Conservation (phyloP, 2,113 vertebrate genomes). For the Conger conger region DNA sequence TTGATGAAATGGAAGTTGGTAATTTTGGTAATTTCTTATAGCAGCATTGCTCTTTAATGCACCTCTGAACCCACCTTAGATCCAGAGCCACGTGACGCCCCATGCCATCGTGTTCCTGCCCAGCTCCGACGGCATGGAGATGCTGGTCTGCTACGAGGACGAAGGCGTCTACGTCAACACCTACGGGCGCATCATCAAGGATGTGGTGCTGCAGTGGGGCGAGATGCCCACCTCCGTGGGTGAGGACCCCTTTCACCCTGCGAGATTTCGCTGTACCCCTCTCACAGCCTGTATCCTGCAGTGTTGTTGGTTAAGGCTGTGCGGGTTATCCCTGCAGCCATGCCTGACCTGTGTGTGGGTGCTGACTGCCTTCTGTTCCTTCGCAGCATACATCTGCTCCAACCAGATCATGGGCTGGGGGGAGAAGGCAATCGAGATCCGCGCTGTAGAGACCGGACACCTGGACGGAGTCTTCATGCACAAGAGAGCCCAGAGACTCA, state of each 20-base stretch:
- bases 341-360: neutral
- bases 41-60: neutral
- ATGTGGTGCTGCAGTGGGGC: conserved; percentile 75
- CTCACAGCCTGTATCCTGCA: neutral
- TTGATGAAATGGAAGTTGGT: neutral
- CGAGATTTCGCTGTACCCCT: conserved; percentile 36
- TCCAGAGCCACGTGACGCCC: conserved; percentile 69
- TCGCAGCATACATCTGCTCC: conserved; percentile 71
- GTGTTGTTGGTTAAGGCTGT: neutral
- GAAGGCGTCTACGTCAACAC: conserved; percentile 75
- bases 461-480: conserved; percentile 73
- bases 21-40: neutral
- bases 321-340: neutral
- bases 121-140: conserved; percentile 71
- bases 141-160: conserved; percentile 73
- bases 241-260: conserved; percentile 24
- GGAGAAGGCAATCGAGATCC: conserved; percentile 73
- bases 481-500: conserved; percentile 72
- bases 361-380: neutral
- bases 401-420: conserved; percentile 77
- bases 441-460: conserved; percentile 70
- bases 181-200: conserved; percentile 73
- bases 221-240: conserved; percentile 70
- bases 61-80: conserved; percentile 34
- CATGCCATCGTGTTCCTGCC: conserved; percentile 73